These are phyloP conservation scores for Pyrrhosoma nymphula DNA, from an alignment of 2,888 invertebrate species.

Conservation along the genomic window DNA sequence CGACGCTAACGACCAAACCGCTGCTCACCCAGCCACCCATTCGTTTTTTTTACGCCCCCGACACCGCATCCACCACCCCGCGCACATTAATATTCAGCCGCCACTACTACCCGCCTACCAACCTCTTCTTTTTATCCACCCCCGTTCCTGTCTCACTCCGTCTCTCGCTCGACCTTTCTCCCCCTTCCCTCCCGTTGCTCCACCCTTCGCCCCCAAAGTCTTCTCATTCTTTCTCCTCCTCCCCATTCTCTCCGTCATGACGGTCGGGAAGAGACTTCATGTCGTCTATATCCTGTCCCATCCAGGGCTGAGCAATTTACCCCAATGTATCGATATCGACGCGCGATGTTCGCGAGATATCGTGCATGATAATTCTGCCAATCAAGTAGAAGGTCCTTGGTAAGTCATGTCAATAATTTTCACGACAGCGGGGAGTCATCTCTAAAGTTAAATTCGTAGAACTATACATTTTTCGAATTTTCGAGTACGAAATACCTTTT, in stretches of 20 bases:
- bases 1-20: neutral
- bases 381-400: no score
- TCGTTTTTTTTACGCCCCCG: neutral
- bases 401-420: no score
- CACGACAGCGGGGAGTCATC: no score
- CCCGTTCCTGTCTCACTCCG: neutral
- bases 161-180: neutral
- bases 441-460: no score
- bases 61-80: neutral
- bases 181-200: neutral
- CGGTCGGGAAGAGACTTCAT: neutral
- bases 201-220: neutral
- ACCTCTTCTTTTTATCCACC: neutral
- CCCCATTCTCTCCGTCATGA: neutral
- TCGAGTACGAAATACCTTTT: no score
- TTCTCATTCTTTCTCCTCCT: neutral
- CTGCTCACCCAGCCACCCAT: neutral
- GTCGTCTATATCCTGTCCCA: neutral
- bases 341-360: no score
- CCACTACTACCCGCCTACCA: neutral
- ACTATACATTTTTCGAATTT: no score
- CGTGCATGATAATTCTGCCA: no score
- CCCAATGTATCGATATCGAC: no score
- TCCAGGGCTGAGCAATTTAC: no score
- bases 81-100: neutral